A percentile compares a stretch with the other conserved stretches of the same genome.
Evolutionary conservation across 1,140 invertebrate genomes (phyloP).

Genomic region (Macrotrachela quadricornifera): DNA sequence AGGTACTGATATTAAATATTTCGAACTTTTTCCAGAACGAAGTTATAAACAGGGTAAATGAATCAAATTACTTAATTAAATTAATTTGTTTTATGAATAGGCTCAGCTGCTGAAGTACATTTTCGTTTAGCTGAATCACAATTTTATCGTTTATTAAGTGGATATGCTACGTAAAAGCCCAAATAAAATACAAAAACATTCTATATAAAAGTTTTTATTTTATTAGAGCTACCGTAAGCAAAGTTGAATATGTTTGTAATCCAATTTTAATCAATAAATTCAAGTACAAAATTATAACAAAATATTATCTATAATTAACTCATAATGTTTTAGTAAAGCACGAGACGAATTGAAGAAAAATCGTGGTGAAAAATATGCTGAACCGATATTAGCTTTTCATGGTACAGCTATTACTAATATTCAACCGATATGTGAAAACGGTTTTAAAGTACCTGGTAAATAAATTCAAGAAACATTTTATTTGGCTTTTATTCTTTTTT

Average conservation of each 20-base stretch:
- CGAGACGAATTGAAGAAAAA: no score
- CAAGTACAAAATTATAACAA: no score
- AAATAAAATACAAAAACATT: slow-evolving; percentile 1
- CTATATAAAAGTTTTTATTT: slow-evolving; percentile 13
- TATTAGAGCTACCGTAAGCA: slow-evolving; percentile 15
- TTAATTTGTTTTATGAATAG: slow-evolving; percentile 14
- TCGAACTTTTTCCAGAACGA: slow-evolving; percentile 15
- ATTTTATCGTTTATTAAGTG: slow-evolving; percentile 18
- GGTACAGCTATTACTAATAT: slow-evolving; percentile 17
- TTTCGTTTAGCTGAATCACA: slow-evolving; percentile 21
- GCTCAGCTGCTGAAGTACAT: slow-evolving; percentile 19
- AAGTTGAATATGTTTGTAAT: slow-evolving; percentile 13
- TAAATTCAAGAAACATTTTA: no score
- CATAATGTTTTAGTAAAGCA: no score
- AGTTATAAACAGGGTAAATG: no score
- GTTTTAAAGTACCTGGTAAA: slow-evolving; percentile 10
- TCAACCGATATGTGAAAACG: slow-evolving; percentile 15
- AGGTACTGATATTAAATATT: slow-evolving; percentile 13
- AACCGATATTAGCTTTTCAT: slow-evolving; percentile 20
- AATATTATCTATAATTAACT: no score
- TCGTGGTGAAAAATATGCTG: slow-evolving; percentile 12
- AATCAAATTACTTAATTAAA: no score
- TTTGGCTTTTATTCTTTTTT: no score
- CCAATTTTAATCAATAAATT: no score
- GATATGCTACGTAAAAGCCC: neutral